These are phyloP conservation scores for Sarcophilus harrisii DNA, from an alignment of 2,797 vertebrate species.

Conservation along the genomic window DNA sequence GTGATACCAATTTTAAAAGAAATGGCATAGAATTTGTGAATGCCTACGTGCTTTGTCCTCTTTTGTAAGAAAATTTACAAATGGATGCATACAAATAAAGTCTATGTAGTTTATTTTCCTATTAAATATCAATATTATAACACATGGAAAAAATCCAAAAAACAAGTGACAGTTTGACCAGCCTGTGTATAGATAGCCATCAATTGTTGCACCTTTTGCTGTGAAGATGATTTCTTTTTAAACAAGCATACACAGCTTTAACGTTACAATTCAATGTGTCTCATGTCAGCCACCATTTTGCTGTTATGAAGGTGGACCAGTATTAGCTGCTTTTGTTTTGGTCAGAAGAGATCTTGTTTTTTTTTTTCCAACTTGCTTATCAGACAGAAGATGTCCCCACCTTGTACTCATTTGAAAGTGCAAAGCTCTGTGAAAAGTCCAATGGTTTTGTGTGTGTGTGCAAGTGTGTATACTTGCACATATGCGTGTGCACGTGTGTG, in stretches of 20 bases:
- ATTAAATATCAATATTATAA: conserved; percentile 90
- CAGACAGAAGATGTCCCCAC: conserved; percentile 16
- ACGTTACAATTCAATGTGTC: conserved; percentile 81
- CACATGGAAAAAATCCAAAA: conserved; percentile 85
- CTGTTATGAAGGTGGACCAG: conserved; percentile 81
- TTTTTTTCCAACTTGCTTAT: conserved; percentile 58
- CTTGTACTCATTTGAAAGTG: not conserved
- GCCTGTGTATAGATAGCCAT: conserved; percentile 77
- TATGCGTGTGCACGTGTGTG: not conserved
- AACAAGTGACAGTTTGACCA: conserved; percentile 80
- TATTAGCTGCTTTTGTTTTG: conserved; percentile 77
- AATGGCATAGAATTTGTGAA: conserved; percentile 95
- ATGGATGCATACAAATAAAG: conserved; percentile 91
- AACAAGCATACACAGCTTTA: conserved; percentile 81
- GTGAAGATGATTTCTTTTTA: conserved; percentile 78
- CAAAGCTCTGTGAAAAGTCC: conserved; percentile 9
- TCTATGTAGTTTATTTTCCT: conserved; percentile 96
- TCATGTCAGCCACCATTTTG: conserved; percentile 75
- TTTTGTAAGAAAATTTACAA: conserved; percentile 92
- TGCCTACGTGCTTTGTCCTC: conserved; percentile 91
- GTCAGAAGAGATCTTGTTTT: conserved; percentile 43
- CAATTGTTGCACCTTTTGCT: conserved; percentile 81
- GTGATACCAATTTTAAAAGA: conserved; percentile 93
- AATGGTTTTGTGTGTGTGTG: not conserved
- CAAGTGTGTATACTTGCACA: not conserved